A percentile compares a stretch with the other conserved stretches of the same genome.
Evolutionary conservation across 2,113 vertebrate genomes (phyloP).

Genomic region (Ammodytes marinus): DNA sequence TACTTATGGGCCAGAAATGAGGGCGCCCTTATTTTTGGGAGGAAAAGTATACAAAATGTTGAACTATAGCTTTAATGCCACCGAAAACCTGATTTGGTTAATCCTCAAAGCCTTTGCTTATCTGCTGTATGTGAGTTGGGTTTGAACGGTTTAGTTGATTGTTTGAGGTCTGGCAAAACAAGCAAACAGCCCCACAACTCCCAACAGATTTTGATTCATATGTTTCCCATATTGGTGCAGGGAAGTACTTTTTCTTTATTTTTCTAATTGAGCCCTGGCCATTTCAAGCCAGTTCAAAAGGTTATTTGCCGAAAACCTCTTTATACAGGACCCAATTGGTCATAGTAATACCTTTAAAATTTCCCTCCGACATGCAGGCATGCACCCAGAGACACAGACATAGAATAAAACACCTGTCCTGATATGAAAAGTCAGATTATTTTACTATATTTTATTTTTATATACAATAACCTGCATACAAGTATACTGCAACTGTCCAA

Average conservation of each 20-base stretch:
- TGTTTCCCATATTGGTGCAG: not conserved
- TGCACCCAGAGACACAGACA: not conserved
- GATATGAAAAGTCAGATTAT: not conserved
- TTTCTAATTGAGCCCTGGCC: not conserved
- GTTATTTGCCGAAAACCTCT: not conserved
- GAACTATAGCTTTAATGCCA: not conserved
- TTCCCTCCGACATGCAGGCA: not conserved
- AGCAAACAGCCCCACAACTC: not conserved
- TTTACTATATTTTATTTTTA: not conserved
- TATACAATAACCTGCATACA: slow-evolving; percentile 12
- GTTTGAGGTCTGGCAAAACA: not conserved
- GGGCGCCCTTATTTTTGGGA: not conserved
- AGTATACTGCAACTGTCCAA: slow-evolving; percentile 65
- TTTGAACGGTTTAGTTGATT: not conserved
- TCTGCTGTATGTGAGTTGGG: not conserved
- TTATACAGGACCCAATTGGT: not conserved
- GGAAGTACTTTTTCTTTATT: not conserved
- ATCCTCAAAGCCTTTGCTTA: not conserved
- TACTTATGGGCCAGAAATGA: too few relatives aligned
- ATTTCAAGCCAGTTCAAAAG: not conserved
- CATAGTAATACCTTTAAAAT: not conserved
- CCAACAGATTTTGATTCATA: not conserved
- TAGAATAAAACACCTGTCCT: slow-evolving; percentile 14
- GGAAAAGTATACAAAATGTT: not conserved
- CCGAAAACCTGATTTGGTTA: not conserved